Evolutionary conservation across 2,888 invertebrate species (phyloP), one percentile per base, ranked within the genome.

Genomic region (Diloba caeruleocephala): DNA sequence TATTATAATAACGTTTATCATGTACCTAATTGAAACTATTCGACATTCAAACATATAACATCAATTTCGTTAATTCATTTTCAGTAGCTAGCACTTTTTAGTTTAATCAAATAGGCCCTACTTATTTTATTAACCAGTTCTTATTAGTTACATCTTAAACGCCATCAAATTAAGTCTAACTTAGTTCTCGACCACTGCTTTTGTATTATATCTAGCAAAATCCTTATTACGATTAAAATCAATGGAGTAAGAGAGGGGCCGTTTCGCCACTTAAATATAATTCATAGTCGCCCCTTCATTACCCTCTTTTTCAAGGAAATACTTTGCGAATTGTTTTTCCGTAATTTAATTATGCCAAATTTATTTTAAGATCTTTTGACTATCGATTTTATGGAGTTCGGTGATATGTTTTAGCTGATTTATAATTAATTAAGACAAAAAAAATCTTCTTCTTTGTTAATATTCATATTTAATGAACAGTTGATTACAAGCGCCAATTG

Each of bases 201-300:
- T 46, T 33, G 41, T 33, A n/a, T 33, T 36, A 12, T 29, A 34
- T 29, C 17, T 29, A 34, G 53, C 43, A 52, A 13, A 60, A 72
- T 55, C 57, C 44, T 57, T 42, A 48, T 49, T 49, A 60, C 66
- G 72, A 74, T 81, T 77, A 81, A 82, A 88, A 88, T 87, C 87
- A 87, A 86, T 85, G 76, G 74, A 77, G 57, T 73, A 61, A 60
- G 59, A 71, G 57, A 53, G 56, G 70, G 79, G 78, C 76, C 55
- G 69, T 67, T 57, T 15, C 62, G 71, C 79, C 78, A 78, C 82
- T 87, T 87, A 85, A 85, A 87, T 87, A 85, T 85, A 84, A 87
- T 85, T 87, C 82, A 82, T 79, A 67, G 70, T 67, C 71, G 50
- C 60, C 82, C 81, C 78, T 80, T 80, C 76, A 85, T 88, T 85